Evolutionary conservation across 2,113 vertebrate genomes (phyloP).

Genomic region (Butorides virescens): DNA sequence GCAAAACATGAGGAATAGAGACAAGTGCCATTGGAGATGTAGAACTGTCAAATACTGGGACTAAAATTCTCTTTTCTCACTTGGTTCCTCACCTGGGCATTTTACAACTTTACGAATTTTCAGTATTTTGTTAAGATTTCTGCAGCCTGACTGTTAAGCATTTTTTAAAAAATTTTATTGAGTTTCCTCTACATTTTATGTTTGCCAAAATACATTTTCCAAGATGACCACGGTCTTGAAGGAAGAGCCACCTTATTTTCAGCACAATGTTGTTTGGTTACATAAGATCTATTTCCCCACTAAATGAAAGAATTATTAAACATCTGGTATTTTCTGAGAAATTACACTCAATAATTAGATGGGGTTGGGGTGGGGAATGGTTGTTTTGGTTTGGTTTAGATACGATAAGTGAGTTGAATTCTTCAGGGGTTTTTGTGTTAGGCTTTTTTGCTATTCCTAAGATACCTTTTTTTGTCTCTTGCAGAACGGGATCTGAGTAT

Average conservation of each 20-base stretch:
- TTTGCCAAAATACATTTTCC: background rate
- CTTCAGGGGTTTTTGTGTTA: background rate
- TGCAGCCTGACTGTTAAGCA: background rate
- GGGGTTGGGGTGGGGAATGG: fast-evolving
- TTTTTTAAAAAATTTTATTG: background rate
- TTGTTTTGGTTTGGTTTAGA: background rate
- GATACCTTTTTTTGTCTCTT: background rate
- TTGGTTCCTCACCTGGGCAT: background rate
- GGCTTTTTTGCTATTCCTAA: background rate
- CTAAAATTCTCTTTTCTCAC: background rate
- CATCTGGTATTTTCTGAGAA: background rate
- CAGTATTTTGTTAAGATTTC: background rate
- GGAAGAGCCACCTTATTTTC: background rate
- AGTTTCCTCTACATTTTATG: background rate
- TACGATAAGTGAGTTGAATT: background rate
- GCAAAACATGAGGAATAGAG: background rate
- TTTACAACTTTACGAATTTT: background rate
- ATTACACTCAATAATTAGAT: background rate
- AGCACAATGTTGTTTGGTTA: background rate
- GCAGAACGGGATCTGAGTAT: background rate
- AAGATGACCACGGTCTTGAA: background rate
- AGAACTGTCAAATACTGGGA: background rate
- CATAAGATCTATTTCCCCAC: background rate
- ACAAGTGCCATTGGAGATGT: background rate
- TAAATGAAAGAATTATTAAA: background rate